Base-by-base conservation (phyloP, 2,113 vertebrate genomes). In the Oryzias javanicus region DNA sequence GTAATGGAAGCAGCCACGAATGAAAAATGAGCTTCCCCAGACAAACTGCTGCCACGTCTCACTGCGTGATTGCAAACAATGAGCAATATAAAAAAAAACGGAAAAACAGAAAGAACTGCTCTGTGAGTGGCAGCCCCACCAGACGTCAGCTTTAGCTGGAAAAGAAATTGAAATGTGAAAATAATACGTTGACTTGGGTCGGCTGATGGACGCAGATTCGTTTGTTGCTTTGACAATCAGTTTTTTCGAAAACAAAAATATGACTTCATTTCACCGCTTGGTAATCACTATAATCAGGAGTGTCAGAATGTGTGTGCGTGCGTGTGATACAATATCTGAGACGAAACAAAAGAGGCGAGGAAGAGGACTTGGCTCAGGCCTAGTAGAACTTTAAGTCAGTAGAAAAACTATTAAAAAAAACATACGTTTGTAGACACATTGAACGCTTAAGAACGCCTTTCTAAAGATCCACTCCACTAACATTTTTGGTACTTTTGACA, bases 211-310 rank as follows among this genome's bases (percentile, higher is more conserved):
- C 65, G 72, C 67, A 49, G 67, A 82, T 78, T 86, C 71, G 85
- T 86, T 87, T 85, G 79, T 72, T 86, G 74, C 67, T 82, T 80
- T 89, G 76, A 89, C 83, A 88, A 78, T 82, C 65, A 80, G 64
- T 81, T 80, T 83, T 83, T 35, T 79, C 79, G 59, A 68, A 67
- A 80, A 84, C 74, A 65, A 81, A 83, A 85, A 75, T 78, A 76
- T 73, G 79, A 84, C 73, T 85, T 89, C 40, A 87, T 87, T 87
- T 77, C 74, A 67, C 47, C 5, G 57, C 55, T 68, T 67, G 76
- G 70, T 86, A 80, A 88, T 85, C 78, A 84, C 64, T 72, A 71
- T 76, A 79, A 85, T 87, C 72, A 83, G 58, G 74, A 72, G 80
- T 75, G 69, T 72, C 77, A 78, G 59, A 24, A 48, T 59, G 25